Conservation (phyloP, 2,113 vertebrate genomes). For the Rana temporaria region DNA sequence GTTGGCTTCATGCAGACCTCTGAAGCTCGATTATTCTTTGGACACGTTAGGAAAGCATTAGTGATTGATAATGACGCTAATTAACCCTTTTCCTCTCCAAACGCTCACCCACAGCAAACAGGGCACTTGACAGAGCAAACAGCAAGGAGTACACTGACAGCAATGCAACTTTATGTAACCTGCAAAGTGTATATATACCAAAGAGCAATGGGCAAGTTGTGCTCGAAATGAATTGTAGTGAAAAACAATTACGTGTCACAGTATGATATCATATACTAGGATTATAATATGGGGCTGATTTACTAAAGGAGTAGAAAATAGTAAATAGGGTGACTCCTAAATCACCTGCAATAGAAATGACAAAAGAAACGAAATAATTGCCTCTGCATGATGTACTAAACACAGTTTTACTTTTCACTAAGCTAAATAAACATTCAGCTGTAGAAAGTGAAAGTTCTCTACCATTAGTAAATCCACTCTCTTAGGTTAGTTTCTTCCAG, state of each 20-base stretch:
- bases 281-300: too few species aligned
- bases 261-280: neutral
- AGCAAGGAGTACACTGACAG: slow-evolving; percentile 55
- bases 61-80: slow-evolving; percentile 83
- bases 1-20: slow-evolving; percentile 73
- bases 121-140: slow-evolving; percentile 65
- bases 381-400: too few species aligned
- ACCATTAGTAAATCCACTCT: too few species aligned
- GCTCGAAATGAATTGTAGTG: neutral
- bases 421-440: too few species aligned
- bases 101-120: slow-evolving; percentile 67
- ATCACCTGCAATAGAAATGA: too few species aligned
- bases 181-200: neutral
- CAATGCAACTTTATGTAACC: neutral
- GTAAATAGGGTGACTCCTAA: too few species aligned
- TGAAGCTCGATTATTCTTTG: slow-evolving; percentile 84
- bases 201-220: neutral
- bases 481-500: neutral
- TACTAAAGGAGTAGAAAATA: too few species aligned
- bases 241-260: neutral
- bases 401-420: too few species aligned
- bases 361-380: too few species aligned
- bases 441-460: too few species aligned
- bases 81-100: slow-evolving; percentile 78
- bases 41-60: slow-evolving; percentile 79